Base-by-base conservation (phyloP, 1,140 invertebrate genomes). In the Linepithema humile region DNA sequence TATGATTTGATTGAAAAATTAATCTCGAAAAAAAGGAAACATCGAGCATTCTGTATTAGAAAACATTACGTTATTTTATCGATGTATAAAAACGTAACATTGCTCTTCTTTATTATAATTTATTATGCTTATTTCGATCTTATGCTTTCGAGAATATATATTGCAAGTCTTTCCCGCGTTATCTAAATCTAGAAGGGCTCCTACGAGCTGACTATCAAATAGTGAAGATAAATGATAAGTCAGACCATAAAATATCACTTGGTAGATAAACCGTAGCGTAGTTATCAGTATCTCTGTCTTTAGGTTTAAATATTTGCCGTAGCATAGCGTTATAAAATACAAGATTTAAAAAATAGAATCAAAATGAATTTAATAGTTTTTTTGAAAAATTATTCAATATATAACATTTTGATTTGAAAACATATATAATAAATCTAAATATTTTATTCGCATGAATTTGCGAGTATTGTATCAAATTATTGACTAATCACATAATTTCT, bases 201-300 rank as follows among this genome's bases (percentile, higher is more conserved):
- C 64, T 80, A 80, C 48, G 48, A 40, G 75, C 48, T 69, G 48
- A 69, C 75, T 80, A 80, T 69, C 64, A 80, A 80, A 48, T 80
- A 80, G 75, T 69, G 75, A 70, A 80, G 75, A 80, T 80, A 80
- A 55, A 80, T 55, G 64, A 17, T 53, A 69, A 57, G 48, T 80
- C 75, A 38, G 17, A 55, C 48, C 48, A 40, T 80, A 50, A 77
- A 60, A 77, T 77, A 80, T 80, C 35, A 57, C 62, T 20, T 48
- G 48, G 17, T 29, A 67, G 64, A 26, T 29, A 55, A 40, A 26
- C 3, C 26, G 23, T 20, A 12, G 57, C 20, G n/a, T 10, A 70
- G n/a, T 67, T 55, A 80, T 23, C 23, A 55, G 53, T 62, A 70
- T 57, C 32, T 29, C 48, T 43, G 23, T 55, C 3, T 10, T 64